These are phyloP conservation scores for Calameuta pallipes DNA, from an alignment of 2,888 invertebrate species.

Conservation along the genomic window DNA sequence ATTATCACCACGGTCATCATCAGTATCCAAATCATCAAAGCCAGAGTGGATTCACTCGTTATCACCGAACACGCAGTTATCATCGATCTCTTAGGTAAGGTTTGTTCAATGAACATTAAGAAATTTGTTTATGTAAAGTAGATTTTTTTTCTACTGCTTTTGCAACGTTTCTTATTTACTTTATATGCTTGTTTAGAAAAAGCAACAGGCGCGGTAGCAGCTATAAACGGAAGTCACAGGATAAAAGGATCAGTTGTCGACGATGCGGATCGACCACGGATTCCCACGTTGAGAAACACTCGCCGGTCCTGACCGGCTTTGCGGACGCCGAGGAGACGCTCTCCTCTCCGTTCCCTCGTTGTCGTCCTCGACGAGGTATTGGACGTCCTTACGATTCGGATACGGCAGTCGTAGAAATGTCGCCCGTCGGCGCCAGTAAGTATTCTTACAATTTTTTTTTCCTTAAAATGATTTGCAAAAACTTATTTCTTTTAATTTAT, in stretches of 20 bases:
- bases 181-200: slow-evolving; percentile 1
- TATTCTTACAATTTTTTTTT: background rate
- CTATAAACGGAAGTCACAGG: slow-evolving; percentile 1
- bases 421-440: slow-evolving; percentile 21
- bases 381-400: slow-evolving; percentile 15
- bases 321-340: no score
- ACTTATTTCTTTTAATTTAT: background rate
- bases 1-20: slow-evolving; percentile 6
- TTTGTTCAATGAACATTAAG: no score
- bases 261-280: slow-evolving; percentile 18
- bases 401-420: slow-evolving; percentile 15
- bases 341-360: background rate
- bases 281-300: background rate
- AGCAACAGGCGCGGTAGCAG: slow-evolving; percentile 15
- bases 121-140: background rate
- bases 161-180: background rate
- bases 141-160: background rate
- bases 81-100: slow-evolving; percentile 3
- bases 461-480: background rate
- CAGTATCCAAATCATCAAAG: slow-evolving; percentile 5
- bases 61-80: background rate
- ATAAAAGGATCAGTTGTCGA: slow-evolving; percentile 11
- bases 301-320: no score
- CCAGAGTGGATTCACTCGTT: background rate
- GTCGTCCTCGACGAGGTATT: slow-evolving; percentile 4